Base-by-base conservation (phyloP, 1,140 invertebrate genomes). In the Heliothis virescens region DNA sequence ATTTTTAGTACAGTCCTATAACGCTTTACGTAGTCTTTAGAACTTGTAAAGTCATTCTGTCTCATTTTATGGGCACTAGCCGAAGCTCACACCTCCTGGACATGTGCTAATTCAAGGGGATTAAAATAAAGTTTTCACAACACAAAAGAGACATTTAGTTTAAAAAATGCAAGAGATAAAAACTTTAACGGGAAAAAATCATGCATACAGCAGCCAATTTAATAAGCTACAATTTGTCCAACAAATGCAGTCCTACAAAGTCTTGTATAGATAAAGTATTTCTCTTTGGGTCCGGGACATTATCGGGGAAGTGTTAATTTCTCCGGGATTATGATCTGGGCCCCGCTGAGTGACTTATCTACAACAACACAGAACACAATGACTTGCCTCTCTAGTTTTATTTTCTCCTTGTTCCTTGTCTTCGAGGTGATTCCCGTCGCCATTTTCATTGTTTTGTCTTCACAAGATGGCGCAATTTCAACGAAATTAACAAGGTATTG, bases 331-430 rank as follows among this genome's bases (percentile, higher is more conserved):
- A 77, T 62, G 50, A 67, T 77, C 62, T 67, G 75, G 18, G 50
- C 26, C 75, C 75, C 62, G 75, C 75, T 52, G 73, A 60, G 73
- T 53, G 73, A 76, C 41, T 76, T 63, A 76, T 76, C 73, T 76
- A 18, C 59, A 21, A 76, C 59, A 76, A 76, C 29, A 41, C 59
- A 21, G 57, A n/a, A 50, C 73, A 62, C 57, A 72, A 72, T 72
- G 52, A 72, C 2, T 26, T 57, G 72, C 50, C 55, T 74, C 55
- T 29, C n/a, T 60, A 41, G 34, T 60, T 74, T 60, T 74, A 74
- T 74, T 59, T 59, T 29, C 4, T 1, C 7, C n/a, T 11, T 15
- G 16, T 60, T 74, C 41, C n/a, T 47, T 73, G 71, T 59, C 41
- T 34, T 63, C 15, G 16, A 52, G 29, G 52, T 55, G 55, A 21